Evolutionary conservation across 2,888 invertebrate genomes (phyloP), one percentile per base, ranked within the genome.

Genomic region (Agrochola circellaris): DNA sequence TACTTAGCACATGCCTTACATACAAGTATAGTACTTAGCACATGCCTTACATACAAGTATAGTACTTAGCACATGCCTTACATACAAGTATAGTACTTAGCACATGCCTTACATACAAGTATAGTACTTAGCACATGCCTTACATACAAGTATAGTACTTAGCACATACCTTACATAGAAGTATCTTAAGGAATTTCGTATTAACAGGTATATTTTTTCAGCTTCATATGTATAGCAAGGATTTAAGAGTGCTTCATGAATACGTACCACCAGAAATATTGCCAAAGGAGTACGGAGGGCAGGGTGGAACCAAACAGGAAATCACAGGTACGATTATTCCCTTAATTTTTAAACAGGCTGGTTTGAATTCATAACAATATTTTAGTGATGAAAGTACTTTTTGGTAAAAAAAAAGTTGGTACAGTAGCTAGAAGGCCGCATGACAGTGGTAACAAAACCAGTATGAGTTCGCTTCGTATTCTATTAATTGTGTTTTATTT

Each of bases 281-380:
- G 42, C 87, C 81, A 3, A 8, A 56, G 2, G 84, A 87, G 38
- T 87, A 79, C 17, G 83, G 86, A 26, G 87, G 87, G 13, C 72
- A 73, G 26, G 86, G 73, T 23, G 86, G 86, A n/a, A 83, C 77
- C 5, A 62, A 38, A 38, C 77, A 83, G 26, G 83, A 87, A 73
- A 85, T 83, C 2, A 83, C 76, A 54, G 87, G 85, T 85, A 77
- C 1, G 17, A 48, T 17, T 20, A 26, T n/a, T 34, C 9, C 7
- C 1, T 6, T 45, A 11, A 15, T 23, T 71, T 61, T 54, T 0
- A 7, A 15, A 3, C 34, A 13, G 8, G 15, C 15, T 34, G 34
- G 9, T 15, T n/a, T 65, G 13, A 38, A 45, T 56, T 65, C 1
- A 13, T 20, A 4, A 4, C 5, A 48, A 15, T 62, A 0, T 62